Percentiles rank a stretch among this genome's conserved stretches.
Evolutionary conservation across 2,113 vertebrate genomes (phyloP).

Genomic region (Chamaea fasciata): DNA sequence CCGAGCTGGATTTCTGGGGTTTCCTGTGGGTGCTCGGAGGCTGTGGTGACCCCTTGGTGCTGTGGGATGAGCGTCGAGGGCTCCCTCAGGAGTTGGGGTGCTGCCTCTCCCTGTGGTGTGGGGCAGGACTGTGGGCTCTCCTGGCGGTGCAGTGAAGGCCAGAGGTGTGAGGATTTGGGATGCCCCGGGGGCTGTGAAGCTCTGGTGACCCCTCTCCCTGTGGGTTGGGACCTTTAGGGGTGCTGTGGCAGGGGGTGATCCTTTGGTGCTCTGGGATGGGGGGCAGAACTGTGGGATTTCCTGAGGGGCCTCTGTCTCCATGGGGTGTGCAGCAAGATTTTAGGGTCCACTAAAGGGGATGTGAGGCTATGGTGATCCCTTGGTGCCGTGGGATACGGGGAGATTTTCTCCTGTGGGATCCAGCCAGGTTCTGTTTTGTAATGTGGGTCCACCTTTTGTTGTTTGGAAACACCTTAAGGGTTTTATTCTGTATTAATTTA

Average conservation of each 20-base stretch:
- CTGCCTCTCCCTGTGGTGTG: background rate
- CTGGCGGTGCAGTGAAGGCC: background rate
- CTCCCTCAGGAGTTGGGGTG: background rate
- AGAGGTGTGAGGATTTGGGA: background rate
- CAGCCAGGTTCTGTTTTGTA: background rate
- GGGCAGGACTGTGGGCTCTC: background rate
- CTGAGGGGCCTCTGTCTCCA: background rate
- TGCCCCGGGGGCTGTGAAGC: background rate
- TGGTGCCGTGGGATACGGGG: fast-evolving
- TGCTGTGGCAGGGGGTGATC: background rate
- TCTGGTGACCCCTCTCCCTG: background rate
- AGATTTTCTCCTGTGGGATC: background rate
- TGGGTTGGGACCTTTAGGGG: background rate
- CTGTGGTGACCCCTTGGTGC: background rate
- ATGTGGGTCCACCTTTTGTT: too few species aligned
- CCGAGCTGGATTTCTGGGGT: background rate
- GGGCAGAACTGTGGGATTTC: background rate
- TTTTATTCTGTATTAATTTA: background rate
- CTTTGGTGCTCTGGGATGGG: background rate
- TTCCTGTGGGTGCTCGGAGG: background rate
- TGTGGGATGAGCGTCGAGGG: background rate
- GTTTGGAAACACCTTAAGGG: background rate
- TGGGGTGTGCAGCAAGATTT: background rate
- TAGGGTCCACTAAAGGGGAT: background rate
- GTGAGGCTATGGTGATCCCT: background rate